Percentiles rank a stretch among this genome's conserved stretches.
Conservation (phyloP, 2,113 vertebrate species). For the Craseonycteris thonglongyai region DNA sequence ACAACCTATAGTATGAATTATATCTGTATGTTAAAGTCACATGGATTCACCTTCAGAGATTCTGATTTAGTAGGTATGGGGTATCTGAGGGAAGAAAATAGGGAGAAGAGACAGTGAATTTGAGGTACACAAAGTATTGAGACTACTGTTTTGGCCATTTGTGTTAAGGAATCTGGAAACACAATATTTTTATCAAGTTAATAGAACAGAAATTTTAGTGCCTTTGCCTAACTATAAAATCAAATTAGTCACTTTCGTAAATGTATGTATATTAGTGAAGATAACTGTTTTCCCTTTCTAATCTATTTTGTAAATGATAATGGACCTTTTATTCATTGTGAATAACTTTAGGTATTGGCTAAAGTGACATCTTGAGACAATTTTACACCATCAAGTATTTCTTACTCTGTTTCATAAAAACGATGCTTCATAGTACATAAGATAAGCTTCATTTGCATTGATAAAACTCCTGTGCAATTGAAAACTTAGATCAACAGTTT, state of each 20-base stretch:
- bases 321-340: not conserved
- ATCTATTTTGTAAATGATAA: not conserved
- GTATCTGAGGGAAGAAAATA: not conserved
- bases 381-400: not conserved
- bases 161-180: not conserved
- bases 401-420: not conserved
- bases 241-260: not conserved
- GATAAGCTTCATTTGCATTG: not conserved
- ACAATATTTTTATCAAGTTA: not conserved
- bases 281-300: not conserved
- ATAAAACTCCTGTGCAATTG: not conserved
- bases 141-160: not conserved
- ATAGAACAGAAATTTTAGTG: not conserved
- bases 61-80: not conserved
- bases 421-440: accelerated
- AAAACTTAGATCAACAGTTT: not conserved
- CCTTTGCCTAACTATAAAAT: not conserved
- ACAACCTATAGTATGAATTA: not conserved
- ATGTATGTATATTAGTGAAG: not conserved
- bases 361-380: not conserved
- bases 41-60: not conserved
- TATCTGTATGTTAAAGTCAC: not conserved
- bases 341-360: not conserved
- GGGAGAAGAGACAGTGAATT: not conserved
- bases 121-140: not conserved